Conservation (phyloP, 1,140 invertebrate species). For the Chironomus tepperi region DNA sequence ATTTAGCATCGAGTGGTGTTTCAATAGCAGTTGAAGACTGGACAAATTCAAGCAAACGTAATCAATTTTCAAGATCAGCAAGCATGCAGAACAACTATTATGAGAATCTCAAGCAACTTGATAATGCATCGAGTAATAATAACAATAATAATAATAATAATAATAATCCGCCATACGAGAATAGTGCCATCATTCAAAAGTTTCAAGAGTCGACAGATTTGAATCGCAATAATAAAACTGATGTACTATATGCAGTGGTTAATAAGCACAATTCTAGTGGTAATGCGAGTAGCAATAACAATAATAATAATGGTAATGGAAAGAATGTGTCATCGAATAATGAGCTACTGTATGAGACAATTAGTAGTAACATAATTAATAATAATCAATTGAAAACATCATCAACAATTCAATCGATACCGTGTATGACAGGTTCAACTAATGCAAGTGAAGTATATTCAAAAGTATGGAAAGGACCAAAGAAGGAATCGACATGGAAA, state of each 20-base stretch:
- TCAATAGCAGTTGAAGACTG: slow-evolving; percentile 40
- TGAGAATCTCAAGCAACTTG: slow-evolving; percentile 23
- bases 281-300: slow-evolving; percentile 28
- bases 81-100: slow-evolving; percentile 25
- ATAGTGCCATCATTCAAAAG: slow-evolving; percentile 25
- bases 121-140: slow-evolving; percentile 22
- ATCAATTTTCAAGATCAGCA: neutral
- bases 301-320: neutral
- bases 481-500: slow-evolving; percentile 62
- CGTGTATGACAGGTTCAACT: slow-evolving; percentile 28
- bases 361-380: slow-evolving; percentile 24
- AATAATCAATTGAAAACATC: slow-evolving; percentile 27
- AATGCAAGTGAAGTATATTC: slow-evolving; percentile 36
- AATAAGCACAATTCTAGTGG: slow-evolving; percentile 34
- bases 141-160: neutral
- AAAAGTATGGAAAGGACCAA: slow-evolving; percentile 40
- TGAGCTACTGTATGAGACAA: slow-evolving; percentile 25
- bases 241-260: slow-evolving; percentile 38
- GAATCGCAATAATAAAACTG: slow-evolving; percentile 26
- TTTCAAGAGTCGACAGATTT: slow-evolving; percentile 19
- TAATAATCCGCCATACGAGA: slow-evolving; percentile 33
- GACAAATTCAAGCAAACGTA: slow-evolving; percentile 27
- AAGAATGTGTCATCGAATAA: slow-evolving; percentile 10
- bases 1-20: slow-evolving; percentile 28
- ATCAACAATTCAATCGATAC: slow-evolving; percentile 25